These are phyloP conservation scores for Bombyx mandarina DNA, from an alignment of 1,140 invertebrate species.

Conservation along the genomic window DNA sequence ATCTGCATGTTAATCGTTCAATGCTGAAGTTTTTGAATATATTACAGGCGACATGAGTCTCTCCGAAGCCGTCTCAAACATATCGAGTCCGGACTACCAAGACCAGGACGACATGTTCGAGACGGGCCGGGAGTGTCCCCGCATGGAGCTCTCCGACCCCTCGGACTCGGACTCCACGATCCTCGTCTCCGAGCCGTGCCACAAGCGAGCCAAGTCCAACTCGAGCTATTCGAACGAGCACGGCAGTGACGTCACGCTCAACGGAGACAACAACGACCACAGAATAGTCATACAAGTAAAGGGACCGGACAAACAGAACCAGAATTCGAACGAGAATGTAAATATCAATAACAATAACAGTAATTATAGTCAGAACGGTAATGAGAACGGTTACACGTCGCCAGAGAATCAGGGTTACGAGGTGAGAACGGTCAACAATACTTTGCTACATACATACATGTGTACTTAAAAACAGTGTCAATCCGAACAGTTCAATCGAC, in stretches of 20 bases:
- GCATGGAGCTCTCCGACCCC: conserved; percentile 89
- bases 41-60: conserved; percentile 77
- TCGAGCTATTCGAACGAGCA: conserved; percentile 55
- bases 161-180: conserved; percentile 88
- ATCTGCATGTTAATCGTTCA: too few relatives aligned
- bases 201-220: conserved; percentile 73
- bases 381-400: conserved; percentile 55
- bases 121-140: conserved; percentile 76
- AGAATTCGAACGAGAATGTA: conserved; percentile 42
- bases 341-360: conserved; percentile 50
- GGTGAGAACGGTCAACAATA: conserved; percentile 20
- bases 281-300: conserved; percentile 89
- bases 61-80: conserved; percentile 87
- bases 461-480: too few relatives aligned
- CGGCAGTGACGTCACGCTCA: conserved; percentile 62
- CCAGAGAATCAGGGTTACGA: conserved; percentile 59
- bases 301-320: conserved; percentile 75
- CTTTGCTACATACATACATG: background rate
- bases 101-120: conserved; percentile 76
- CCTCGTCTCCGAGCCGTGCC: conserved; percentile 81
- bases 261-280: conserved; percentile 71
- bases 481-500: too few relatives aligned
- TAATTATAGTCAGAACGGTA: conserved; percentile 48
- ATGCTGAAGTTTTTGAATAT: too few relatives aligned
- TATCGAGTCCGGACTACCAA: conserved; percentile 89